Percentiles rank a stretch among this genome's conserved stretches.
These are phyloP conservation scores for Serrognathus titanus DNA, from an alignment of 2,888 invertebrate species.

Conservation along the genomic window DNA sequence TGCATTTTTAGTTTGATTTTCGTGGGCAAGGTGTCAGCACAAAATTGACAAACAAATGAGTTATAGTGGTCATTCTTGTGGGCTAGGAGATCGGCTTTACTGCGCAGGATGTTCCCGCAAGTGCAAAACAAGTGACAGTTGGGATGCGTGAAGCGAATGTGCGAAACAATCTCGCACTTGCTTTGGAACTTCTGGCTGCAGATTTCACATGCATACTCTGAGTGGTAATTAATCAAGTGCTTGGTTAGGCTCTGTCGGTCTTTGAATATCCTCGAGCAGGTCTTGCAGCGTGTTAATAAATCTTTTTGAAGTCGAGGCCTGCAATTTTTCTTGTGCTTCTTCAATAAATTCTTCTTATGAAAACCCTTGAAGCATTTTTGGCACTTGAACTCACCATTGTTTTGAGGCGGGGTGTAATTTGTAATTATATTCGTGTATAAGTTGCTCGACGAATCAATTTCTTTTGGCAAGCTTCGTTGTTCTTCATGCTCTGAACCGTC, in stretches of 20 bases:
- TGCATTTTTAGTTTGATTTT: constrained; percentile 60
- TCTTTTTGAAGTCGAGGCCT: constrained; percentile 51
- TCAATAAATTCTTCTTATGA: constrained; percentile 54
- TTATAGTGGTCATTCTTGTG: constrained; percentile 54
- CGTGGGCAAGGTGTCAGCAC: constrained; percentile 56
- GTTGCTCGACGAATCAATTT: constrained; percentile 45
- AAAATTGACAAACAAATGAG: constrained; percentile 57
- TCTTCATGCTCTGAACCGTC: constrained; percentile 8
- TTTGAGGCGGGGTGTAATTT: constrained; percentile 47
- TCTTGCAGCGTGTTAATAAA: constrained; percentile 54
- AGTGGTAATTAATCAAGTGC: constrained; percentile 55
- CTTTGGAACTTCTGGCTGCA: constrained; percentile 54
- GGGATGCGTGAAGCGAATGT: constrained; percentile 55
- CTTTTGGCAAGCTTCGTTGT: constrained; percentile 37
- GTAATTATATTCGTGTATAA: constrained; percentile 48
- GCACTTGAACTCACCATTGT: constrained; percentile 52
- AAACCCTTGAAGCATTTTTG: constrained; percentile 57
- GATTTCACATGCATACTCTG: constrained; percentile 53
- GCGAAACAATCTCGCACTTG: constrained; percentile 57
- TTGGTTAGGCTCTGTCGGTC: constrained; percentile 55
- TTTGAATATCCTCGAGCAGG: constrained; percentile 57
- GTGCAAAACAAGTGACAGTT: constrained; percentile 54
- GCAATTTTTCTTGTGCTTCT: constrained; percentile 59
- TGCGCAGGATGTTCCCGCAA: constrained; percentile 55
- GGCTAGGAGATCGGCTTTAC: constrained; percentile 51